Conservation (phyloP, 2,888 invertebrate species). For the Caenorhabditis japonica region DNA sequence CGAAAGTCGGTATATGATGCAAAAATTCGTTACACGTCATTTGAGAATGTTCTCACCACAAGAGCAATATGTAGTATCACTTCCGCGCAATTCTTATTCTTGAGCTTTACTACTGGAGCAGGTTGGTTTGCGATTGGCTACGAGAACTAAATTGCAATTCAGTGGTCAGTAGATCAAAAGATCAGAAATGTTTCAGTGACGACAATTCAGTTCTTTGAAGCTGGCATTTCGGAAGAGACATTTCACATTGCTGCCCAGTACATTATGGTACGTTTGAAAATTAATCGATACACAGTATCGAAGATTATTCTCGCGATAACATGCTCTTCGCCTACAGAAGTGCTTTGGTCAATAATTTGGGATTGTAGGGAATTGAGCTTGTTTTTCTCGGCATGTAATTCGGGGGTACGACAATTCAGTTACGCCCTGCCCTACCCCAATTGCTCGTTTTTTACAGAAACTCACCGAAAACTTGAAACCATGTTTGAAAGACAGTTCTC, state of each 20-base stretch:
- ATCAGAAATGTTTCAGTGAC: conserved; percentile 11
- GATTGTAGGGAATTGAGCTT: too few relatives aligned
- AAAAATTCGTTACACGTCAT: conserved; percentile 27
- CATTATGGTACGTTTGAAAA: conserved; percentile 1
- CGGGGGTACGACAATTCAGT: too few relatives aligned
- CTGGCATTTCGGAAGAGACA: conserved; percentile 32
- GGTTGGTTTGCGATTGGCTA: conserved; percentile 3
- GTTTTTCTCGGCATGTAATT: too few relatives aligned
- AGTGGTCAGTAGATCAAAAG: neutral
- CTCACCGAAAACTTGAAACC: too few relatives aligned
- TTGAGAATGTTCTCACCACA: conserved; percentile 37
- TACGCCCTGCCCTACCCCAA: too few relatives aligned
- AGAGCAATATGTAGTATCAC: conserved; percentile 39
- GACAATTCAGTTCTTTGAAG: conserved; percentile 20
- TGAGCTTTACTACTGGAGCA: conserved; percentile 16
- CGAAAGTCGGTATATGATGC: conserved; percentile 19
- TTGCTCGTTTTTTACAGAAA: too few relatives aligned
- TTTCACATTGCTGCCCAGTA: conserved; percentile 35
- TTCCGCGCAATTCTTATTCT: conserved; percentile 36
- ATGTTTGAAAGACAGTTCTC: too few relatives aligned
- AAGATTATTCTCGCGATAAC: too few relatives aligned
- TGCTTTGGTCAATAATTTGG: too few relatives aligned
- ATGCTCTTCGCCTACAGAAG: too few relatives aligned
- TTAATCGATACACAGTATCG: too few relatives aligned
- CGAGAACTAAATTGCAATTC: neutral